Conservation (phyloP, 2,888 invertebrate species). For the Hecatera dysodea region DNA sequence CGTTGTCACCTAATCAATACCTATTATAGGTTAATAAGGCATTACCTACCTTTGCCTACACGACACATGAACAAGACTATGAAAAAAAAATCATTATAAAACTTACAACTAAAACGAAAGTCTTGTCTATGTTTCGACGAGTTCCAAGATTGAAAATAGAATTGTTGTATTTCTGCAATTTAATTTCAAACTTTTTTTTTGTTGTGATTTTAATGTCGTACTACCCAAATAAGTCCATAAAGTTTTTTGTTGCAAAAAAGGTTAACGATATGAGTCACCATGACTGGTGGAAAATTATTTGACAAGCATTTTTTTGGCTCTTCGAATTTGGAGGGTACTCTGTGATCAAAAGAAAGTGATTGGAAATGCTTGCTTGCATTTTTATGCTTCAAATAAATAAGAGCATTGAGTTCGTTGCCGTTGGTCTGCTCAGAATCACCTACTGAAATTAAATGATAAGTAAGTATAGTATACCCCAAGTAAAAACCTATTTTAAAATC, state of each 20-base stretch:
- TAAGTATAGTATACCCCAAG: background rate
- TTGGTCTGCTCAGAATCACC: background rate
- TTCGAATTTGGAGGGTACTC: background rate
- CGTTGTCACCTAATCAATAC: constrained; percentile 53
- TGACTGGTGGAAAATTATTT: constrained; percentile 12
- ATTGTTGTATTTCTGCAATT: background rate
- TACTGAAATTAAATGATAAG: background rate
- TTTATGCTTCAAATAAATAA: constrained; percentile 7
- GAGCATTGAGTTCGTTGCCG: background rate
- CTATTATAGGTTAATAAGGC: constrained; percentile 56
- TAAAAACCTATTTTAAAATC: no score
- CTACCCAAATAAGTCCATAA: background rate
- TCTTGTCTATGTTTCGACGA: background rate
- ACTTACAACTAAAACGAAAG: background rate
- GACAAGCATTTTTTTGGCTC: constrained; percentile 16
- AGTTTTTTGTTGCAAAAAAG: background rate
- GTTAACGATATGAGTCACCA: background rate
- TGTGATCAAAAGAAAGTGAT: constrained; percentile 29
- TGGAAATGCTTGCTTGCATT: constrained; percentile 22
- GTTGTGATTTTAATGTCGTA: background rate
- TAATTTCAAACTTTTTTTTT: no score
- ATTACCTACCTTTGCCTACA: constrained; percentile 51
- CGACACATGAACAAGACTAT: constrained; percentile 41
- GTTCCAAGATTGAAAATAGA: background rate
- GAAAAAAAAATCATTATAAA: constrained; percentile 17